Base-by-base conservation (phyloP, 2,888 invertebrate species). In the Latheticus oryzae region DNA sequence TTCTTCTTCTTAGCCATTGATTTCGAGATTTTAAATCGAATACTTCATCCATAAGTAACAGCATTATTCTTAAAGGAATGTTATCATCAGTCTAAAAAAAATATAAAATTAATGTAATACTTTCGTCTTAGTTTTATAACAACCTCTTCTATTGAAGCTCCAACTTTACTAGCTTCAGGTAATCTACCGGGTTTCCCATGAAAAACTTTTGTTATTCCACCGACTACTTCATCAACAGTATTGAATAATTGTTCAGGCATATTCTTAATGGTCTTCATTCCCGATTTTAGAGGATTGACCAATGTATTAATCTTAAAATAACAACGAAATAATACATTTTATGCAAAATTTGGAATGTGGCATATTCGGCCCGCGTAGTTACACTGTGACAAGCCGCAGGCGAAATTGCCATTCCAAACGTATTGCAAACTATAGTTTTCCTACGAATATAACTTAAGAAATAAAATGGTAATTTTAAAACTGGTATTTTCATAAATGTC, bases 231-330 rank as follows among this genome's bases (percentile, higher is more conserved):
- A 70, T 91, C 91, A 0, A 95, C 89, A 0, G 93, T 92, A 67
- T 88, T 92, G 21, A 89, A 84, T 62, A 95, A 85, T 69, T 91
- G 91, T 73, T 95, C 95, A 0, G 95, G 95, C 83, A 94, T 90
- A 42, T 90, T 89, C 76, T 91, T 91, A 16, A 96, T 89, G 0
- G 91, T 89, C 70, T 90, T 87, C 83, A 94, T 91, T 0, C 93
- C 92, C 2, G 87, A 88, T 71, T 88, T 87, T 56, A 96, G 79
- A 0, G 95, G 93, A 71, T 79, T 80, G 4, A 80, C 80, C 38
- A 80, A 65, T 1, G 78, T 78, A 65, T 79, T 79, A 60, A 80
- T 79, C 77, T 79, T 52, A 40, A 74, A 67, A 11, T 3, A 28
- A 28, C 7, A 24, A 24, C 5, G 5, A 19, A 3, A 19, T 5